These are phyloP conservation scores for Megaustenia siamemsis DNA, from an alignment of 2,888 invertebrate genomes.

Conservation along the genomic window DNA sequence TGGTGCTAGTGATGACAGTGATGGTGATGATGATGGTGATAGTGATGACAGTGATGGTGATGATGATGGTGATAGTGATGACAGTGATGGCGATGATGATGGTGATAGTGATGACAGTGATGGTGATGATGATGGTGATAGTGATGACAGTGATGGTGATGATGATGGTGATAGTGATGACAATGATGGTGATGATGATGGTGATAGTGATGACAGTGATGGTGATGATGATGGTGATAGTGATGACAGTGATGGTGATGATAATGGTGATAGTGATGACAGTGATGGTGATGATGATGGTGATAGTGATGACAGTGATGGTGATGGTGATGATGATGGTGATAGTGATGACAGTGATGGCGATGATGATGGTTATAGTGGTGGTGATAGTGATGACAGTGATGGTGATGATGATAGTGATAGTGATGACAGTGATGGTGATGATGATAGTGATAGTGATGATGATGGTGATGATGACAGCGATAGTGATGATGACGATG, in stretches of 20 bases:
- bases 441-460: too few relatives aligned
- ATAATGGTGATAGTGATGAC: slow-evolving; percentile 28
- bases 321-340: background rate
- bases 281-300: slow-evolving; percentile 6
- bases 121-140: background rate
- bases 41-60: background rate
- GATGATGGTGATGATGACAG: background rate
- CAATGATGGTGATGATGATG: background rate
- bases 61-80: background rate
- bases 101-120: background rate
- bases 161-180: background rate
- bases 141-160: background rate
- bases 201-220: background rate
- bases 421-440: slow-evolving; percentile 6
- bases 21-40: background rate
- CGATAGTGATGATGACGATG: background rate
- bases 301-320: slow-evolving; percentile 34
- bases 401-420: slow-evolving; percentile 11
- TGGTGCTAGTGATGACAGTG: background rate
- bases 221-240: slow-evolving; percentile 10
- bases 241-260: slow-evolving; percentile 38
- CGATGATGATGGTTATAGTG: slow-evolving; percentile 48
- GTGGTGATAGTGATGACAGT: slow-evolving; percentile 47
- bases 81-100: background rate
- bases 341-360: background rate